Percentiles rank a stretch among this genome's conserved stretches.
Conservation (phyloP, 2,888 invertebrate species). For the Cerastis rubricosa region DNA sequence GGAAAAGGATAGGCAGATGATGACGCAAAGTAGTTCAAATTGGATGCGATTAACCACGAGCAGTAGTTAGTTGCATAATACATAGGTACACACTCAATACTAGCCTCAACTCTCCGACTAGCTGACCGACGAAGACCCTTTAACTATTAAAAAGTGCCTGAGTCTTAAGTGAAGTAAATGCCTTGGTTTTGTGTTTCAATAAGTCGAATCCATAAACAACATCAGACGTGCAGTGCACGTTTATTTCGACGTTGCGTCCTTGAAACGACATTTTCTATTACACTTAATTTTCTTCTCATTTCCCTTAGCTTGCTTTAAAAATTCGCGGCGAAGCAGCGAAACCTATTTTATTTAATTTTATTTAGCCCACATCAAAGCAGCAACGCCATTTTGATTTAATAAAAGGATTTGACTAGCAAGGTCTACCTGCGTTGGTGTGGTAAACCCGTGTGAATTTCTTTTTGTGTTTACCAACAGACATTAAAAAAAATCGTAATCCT, state of each 20-base stretch:
- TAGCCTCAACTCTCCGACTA: neutral
- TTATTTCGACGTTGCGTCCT: constrained; percentile 10
- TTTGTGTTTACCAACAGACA: neutral
- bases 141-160: neutral
- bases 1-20: no score
- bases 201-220: neutral
- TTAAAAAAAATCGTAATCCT: no score
- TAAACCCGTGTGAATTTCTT: neutral
- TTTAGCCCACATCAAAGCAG: constrained; percentile 1
- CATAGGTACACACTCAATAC: neutral
- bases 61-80: neutral
- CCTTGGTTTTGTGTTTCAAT: neutral
- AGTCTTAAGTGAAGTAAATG: neutral
- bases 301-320: constrained; percentile 44
- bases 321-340: constrained; percentile 27
- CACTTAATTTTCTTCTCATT: constrained; percentile 53
- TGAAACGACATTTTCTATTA: constrained; percentile 30
- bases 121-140: neutral
- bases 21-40: neutral
- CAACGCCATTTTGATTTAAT: constrained; percentile 9
- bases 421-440: neutral
- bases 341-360: constrained; percentile 28
- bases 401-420: constrained; percentile 15
- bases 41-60: neutral
- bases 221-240: constrained; percentile 8